A percentile compares a stretch with the other conserved stretches of the same genome.
phyloP scores from a whole-genome alignment of 2,797 vertebrate genomes.

The Anabas testudineus region DNA sequence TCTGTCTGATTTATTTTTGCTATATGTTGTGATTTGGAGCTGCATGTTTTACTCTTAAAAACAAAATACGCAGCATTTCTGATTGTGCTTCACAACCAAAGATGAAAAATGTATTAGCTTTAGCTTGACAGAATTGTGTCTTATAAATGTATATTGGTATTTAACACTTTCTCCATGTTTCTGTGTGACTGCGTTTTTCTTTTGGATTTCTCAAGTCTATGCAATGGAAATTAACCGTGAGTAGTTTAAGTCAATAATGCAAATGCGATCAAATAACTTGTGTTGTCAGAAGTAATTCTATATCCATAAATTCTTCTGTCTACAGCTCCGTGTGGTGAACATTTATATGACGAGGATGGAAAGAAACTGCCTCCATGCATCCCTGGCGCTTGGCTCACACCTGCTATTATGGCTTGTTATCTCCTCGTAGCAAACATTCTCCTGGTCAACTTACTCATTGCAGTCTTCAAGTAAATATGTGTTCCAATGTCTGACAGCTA shows the following conservation, averaged over 20 bases:
- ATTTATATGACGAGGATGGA: slow-evolving; percentile 97
- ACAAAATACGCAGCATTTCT: not conserved
- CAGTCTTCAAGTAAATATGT: slow-evolving; percentile 95
- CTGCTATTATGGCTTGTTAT: slow-evolving; percentile 99
- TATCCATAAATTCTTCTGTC: not conserved
- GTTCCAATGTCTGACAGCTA: not conserved
- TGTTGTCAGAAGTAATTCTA: not conserved
- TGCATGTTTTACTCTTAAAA: not conserved
- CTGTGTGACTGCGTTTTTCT: slow-evolving; percentile 43
- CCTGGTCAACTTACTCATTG: slow-evolving; percentile 97
- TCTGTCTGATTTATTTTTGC: not conserved
- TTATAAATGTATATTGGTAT: slow-evolving; percentile 29
- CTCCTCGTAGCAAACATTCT: slow-evolving; percentile 98
- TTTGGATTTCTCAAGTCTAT: slow-evolving; percentile 87
- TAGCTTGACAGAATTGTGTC: slow-evolving; percentile 71
- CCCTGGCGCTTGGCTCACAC: slow-evolving; percentile 98
- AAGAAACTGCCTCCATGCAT: slow-evolving; percentile 98
- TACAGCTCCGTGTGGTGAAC: slow-evolving; percentile 97
- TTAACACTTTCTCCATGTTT: slow-evolving; percentile 54
- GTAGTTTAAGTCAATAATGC: slow-evolving; percentile 70
- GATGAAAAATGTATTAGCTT: slow-evolving; percentile 45
- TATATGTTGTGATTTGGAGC: not conserved
- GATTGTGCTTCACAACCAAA: not conserved
- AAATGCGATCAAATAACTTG: slow-evolving; percentile 5
- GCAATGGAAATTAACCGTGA: slow-evolving; percentile 99